These are phyloP conservation scores for Cylloceria caligata DNA, from an alignment of 2,888 invertebrate genomes.

Conservation along the genomic window DNA sequence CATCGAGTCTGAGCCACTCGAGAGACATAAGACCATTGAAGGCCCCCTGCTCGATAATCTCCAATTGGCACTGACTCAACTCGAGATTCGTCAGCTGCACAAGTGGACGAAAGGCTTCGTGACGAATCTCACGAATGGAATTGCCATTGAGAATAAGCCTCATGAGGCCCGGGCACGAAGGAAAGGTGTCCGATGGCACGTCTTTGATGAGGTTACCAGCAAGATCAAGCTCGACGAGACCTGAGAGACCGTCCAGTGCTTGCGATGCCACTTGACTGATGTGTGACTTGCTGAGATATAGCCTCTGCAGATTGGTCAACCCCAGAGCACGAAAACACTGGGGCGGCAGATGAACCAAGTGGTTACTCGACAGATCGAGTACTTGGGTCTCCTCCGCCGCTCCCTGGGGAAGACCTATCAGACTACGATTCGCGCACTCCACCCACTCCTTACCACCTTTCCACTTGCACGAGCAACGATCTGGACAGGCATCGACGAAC, in stretches of 20 bases:
- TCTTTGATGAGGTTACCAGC: constrained; percentile 92
- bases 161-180: constrained; percentile 93
- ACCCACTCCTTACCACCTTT: constrained; percentile 96
- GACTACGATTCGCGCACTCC: constrained; percentile 92
- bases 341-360: constrained; percentile 91
- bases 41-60: constrained; percentile 91
- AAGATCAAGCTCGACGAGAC: constrained; percentile 95
- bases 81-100: constrained; percentile 92
- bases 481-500: constrained; percentile 88
- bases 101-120: constrained; percentile 90
- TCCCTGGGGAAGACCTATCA: constrained; percentile 91
- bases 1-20: constrained; percentile 94
- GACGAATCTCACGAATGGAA: constrained; percentile 90
- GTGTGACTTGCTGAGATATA: constrained; percentile 92
- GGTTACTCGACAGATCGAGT: constrained; percentile 93
- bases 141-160: constrained; percentile 92
- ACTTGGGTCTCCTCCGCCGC: constrained; percentile 95
- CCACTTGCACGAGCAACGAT: constrained; percentile 95
- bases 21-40: constrained; percentile 93
- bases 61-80: constrained; percentile 92
- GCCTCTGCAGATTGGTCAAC: constrained; percentile 94
- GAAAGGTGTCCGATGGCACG: constrained; percentile 92
- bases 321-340: constrained; percentile 92
- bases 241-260: constrained; percentile 93
- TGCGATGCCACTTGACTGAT: constrained; percentile 91